These are phyloP conservation scores for Barypeithes pellucidus DNA, from an alignment of 2,888 invertebrate species.

Conservation along the genomic window DNA sequence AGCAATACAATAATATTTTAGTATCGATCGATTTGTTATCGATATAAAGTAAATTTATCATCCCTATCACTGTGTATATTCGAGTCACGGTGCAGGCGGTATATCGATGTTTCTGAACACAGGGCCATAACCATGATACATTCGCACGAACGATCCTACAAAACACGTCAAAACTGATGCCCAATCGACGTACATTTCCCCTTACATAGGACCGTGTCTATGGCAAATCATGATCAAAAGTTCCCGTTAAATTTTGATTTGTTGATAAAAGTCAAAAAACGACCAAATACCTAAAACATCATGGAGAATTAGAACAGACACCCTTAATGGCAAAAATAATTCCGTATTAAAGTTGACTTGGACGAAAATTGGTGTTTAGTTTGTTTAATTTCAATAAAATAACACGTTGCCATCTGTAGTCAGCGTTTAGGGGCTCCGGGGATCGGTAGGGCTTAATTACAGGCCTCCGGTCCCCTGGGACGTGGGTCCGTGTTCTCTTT, in stretches of 20 bases:
- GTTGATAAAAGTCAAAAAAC: too few relatives aligned
- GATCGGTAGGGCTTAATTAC: constrained; percentile 69
- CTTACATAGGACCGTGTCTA: constrained; percentile 24
- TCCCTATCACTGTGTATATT: constrained; percentile 58
- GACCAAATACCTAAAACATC: background rate
- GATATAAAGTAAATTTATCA: background rate
- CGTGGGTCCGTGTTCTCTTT: constrained; percentile 65
- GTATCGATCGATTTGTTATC: background rate
- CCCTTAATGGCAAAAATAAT: constrained; percentile 12
- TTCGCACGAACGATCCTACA: constrained; percentile 64
- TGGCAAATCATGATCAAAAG: constrained; percentile 47
- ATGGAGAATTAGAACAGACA: background rate
- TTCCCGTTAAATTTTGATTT: too few relatives aligned
- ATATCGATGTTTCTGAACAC: constrained; percentile 66
- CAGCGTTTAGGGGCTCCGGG: constrained; percentile 43
- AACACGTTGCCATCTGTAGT: constrained; percentile 53
- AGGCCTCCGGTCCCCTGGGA: constrained; percentile 69
- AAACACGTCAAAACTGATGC: constrained; percentile 58
- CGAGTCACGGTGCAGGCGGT: constrained; percentile 63
- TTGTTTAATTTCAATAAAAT: constrained; percentile 53
- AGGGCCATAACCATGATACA: constrained; percentile 66
- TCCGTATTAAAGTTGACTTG: constrained; percentile 18
- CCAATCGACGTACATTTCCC: constrained; percentile 45
- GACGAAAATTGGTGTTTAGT: constrained; percentile 38
- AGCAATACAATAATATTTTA: too few relatives aligned